phyloP scores from a whole-genome alignment of 2,797 vertebrate genomes.

The Picus viridis region DNA sequence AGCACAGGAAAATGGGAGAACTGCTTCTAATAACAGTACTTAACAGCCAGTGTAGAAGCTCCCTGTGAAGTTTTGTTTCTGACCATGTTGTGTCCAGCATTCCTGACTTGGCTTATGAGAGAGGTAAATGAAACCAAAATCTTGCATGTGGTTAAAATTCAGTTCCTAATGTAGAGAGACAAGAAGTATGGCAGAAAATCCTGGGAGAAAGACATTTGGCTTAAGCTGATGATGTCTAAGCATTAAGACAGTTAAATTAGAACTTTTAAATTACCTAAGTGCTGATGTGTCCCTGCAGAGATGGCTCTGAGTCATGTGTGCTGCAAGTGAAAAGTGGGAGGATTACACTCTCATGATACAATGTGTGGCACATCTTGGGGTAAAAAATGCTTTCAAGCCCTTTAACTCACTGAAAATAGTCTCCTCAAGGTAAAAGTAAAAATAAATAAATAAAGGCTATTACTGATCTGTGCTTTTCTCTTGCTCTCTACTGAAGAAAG shows the following conservation, averaged over 20 bases:
- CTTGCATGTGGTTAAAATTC: neutral
- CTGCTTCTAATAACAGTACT: neutral
- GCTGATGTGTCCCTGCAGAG: constrained; percentile 8
- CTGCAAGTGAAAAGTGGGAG: constrained; percentile 25
- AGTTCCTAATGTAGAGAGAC: neutral
- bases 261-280: constrained; percentile 65
- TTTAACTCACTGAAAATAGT: neutral
- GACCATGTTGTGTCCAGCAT: fast-evolving
- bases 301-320: constrained; percentile 29
- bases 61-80: neutral
- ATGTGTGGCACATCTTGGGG: neutral
- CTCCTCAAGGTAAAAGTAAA: neutral
- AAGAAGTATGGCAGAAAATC: constrained; percentile 1
- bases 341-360: constrained; percentile 6
- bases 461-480: neutral
- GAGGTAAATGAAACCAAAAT: neutral
- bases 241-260: constrained; percentile 57
- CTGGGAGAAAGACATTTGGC: constrained; percentile 19
- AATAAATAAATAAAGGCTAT: neutral
- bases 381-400: neutral
- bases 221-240: constrained; percentile 51
- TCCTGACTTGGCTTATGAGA: neutral
- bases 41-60: neutral
- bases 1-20: neutral
- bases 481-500: neutral